Percentiles rank a stretch among this genome's conserved stretches.
Conservation (phyloP, 2,113 vertebrate genomes). For the Typhlomys cinereus region DNA sequence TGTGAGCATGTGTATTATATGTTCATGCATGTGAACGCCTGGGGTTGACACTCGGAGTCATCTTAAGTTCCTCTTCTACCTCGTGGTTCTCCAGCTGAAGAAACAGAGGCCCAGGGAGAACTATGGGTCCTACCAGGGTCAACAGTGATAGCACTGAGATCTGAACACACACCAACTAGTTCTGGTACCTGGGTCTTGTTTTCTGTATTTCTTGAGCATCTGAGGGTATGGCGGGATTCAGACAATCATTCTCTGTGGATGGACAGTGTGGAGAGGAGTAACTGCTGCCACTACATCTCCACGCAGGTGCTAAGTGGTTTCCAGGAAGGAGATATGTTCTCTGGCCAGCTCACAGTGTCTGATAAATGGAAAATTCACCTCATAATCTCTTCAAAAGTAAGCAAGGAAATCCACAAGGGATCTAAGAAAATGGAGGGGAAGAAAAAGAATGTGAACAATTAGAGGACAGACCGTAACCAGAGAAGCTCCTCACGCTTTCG, state of each 20-base stretch:
- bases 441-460: background rate
- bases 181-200: background rate
- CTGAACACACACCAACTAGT: background rate
- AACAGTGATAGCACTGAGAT: background rate
- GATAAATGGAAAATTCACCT: slow-evolving; percentile 12
- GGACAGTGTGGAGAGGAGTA: background rate
- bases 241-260: background rate
- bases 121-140: background rate
- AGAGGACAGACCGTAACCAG: background rate
- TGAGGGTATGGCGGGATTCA: background rate
- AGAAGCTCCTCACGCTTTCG: background rate
- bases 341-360: slow-evolving; percentile 30
- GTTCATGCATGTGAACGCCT: background rate
- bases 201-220: background rate
- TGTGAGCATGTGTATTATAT: too few species aligned
- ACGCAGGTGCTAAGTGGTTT: background rate
- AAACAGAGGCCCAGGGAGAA: background rate
- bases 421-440: background rate
- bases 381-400: slow-evolving; percentile 20
- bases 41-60: too few species aligned
- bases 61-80: background rate
- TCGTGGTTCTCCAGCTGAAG: background rate
- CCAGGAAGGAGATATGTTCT: background rate
- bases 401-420: background rate
- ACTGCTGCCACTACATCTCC: background rate